Base-by-base conservation (phyloP, 2,888 invertebrate genomes). In the Diarsia mendica region DNA sequence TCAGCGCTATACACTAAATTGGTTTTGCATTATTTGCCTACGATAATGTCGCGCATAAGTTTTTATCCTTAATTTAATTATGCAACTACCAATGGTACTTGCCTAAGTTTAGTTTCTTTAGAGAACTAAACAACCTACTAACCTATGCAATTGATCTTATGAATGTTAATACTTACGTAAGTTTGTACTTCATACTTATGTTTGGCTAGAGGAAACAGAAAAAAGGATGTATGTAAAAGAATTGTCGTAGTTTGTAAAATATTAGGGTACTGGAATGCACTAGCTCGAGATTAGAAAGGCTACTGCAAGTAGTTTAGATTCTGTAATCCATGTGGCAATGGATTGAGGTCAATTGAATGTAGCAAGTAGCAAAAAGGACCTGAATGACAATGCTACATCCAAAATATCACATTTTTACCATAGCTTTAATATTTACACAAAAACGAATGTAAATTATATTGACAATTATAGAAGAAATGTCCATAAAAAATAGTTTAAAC, bases 111-210 rank as follows among this genome's bases (percentile, higher is more conserved):
- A 18, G 23, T 53, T 51, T 80, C 58, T 61, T 28, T 53, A 67
- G 13, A 68, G 61, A 72, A 60, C 63, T 74, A 58, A 63, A 55
- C 39, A 55, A 63, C 49, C 11, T 65, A 23, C 67, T 60, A 33
- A 77, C 48, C 15, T 51, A 80, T 51, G 82, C 67, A 75, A 79
- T 71, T 82, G 64, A 79, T 85, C 75, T 82, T 85, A 79, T 82
- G 83, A 84, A 75, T 68, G 61, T 64, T 70, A 66, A 82, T 72
- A 73, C 53, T 33, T 69, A 46, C 73, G 55, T 74, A 64, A 65
- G 68, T 75, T 20, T 72, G 69, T 72, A 66, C 68, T 75, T 67
- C 55, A 51, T 79, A 71, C 39, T 51, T 58, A 49, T 72, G 51
- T 65, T 68, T 55, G 74, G 67, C 39, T 72, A 67, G 55, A 72